Conservation (phyloP, 2,113 vertebrate species). For the Percopsis transmontana region DNA sequence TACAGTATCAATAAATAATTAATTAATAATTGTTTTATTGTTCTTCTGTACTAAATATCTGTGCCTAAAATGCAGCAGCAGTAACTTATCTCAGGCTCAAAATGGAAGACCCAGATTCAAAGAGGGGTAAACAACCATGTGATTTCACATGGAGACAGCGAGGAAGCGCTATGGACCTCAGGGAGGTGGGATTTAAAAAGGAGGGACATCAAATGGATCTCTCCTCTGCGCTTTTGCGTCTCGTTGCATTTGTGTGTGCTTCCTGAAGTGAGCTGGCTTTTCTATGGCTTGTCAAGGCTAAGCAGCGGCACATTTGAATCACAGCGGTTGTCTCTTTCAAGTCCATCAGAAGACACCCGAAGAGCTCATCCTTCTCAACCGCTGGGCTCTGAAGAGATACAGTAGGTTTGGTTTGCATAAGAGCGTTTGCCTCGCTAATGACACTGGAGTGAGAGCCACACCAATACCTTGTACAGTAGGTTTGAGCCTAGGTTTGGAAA, state of each 20-base stretch:
- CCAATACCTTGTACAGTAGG: not conserved
- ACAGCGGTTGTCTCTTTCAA: not conserved
- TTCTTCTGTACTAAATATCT: constrained; percentile 14
- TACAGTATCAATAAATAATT: constrained; percentile 11
- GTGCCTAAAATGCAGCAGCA: constrained; percentile 32
- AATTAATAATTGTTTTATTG: constrained; percentile 1
- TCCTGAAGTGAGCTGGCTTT: constrained; percentile 10
- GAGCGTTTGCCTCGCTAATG: constrained; percentile 13
- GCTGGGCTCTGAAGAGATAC: constrained; percentile 2
- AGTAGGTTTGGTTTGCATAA: constrained; percentile 45
- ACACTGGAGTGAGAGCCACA: not conserved
- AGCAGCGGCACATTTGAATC: not conserved
- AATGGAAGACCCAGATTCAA: constrained; percentile 58
- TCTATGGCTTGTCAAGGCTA: constrained; percentile 56
- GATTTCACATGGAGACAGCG: not conserved
- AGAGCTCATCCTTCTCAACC: constrained; percentile 22
- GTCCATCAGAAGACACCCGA: not conserved
- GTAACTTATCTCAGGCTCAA: constrained; percentile 33
- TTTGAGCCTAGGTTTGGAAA: too few relatives aligned
- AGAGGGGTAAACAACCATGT: not conserved
- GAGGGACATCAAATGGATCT: not conserved
- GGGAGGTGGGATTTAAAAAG: not conserved
- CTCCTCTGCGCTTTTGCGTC: not conserved
- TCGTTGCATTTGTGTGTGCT: constrained; percentile 1
- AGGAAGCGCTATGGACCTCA: not conserved